Evolutionary conservation across 2,113 vertebrate species (phyloP), one percentile per base, ranked within the genome.

Genomic region (Anser cygnoides): DNA sequence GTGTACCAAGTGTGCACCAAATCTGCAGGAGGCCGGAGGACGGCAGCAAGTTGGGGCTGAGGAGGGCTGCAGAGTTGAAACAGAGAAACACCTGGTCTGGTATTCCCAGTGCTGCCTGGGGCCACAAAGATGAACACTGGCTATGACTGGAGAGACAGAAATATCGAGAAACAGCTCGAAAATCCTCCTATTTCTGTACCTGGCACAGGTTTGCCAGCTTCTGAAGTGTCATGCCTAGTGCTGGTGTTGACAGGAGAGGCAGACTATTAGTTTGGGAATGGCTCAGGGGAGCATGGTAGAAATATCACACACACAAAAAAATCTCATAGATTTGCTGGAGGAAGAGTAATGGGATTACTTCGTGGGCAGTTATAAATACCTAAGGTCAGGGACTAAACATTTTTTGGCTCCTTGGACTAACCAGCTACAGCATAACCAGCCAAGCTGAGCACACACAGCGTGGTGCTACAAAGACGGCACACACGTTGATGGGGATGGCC

Each of bases 401-500:
- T 72, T 31, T 9, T 58, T 84, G 28, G 35, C 33, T 79, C 1
- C 0, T 29, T 67, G 72, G 11, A 68, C 31, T 68, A 10, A 73
- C 0, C 5, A 73, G 13, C 29, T 41, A 5, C 41, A 62, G 8
- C 16, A 44, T 7, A 33, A 35, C 19, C 11, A 0, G 9, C 35
- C 65, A 21, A 13, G 35, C 11, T 18, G 31, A 50, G 59, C 19
- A 21, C 3, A 3, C 22, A 2, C 0, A 0, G 13, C 31, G 33
- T 10, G 63, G 5, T 3, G 19, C 8, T 4, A 5, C 29, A 25
- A 49, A 46, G 28, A 43, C 58, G 21, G 31, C 16, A 19, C 19
- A 10, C 0, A 0, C 20, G 14, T 25, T 4, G 9, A 10, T 15
- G 37, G 62, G 62, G n/a, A 58, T 6, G 13, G 26, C 4, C 3